These are phyloP conservation scores for Actinia tenebrosa DNA, from an alignment of 64 coral and sea anemone species.

Conservation along the genomic window DNA sequence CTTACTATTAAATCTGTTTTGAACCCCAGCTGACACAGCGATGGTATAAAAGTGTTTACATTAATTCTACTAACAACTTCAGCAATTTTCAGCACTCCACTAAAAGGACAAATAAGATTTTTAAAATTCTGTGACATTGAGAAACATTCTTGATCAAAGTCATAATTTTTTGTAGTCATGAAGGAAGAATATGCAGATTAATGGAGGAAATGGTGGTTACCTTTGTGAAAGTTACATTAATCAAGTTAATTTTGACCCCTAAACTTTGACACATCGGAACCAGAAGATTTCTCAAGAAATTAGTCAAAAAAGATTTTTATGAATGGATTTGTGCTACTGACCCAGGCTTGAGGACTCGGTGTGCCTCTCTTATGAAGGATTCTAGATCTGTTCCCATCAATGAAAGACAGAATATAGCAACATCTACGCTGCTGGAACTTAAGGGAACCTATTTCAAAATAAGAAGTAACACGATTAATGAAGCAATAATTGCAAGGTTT, in stretches of 20 bases:
- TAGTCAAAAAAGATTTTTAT: no score
- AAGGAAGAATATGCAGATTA: no score
- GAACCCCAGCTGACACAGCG: constrained; percentile 9
- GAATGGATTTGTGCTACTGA: background rate
- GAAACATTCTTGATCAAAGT: no score
- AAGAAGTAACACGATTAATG: background rate
- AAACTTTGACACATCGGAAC: no score
- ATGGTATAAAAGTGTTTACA: constrained; percentile 6
- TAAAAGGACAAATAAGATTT: constrained; percentile 28
- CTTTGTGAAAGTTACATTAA: no score
- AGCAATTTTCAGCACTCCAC: constrained; percentile 79
- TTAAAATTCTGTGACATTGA: no score
- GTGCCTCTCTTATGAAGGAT: constrained; percentile 71
- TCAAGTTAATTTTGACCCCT: no score
- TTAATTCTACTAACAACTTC: constrained; percentile 86
- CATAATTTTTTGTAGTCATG: no score
- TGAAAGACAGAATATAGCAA: constrained; percentile 91
- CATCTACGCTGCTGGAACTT: constrained; percentile 62
- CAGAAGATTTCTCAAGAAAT: no score
- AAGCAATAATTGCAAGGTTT: no score
- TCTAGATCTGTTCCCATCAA: constrained; percentile 91
- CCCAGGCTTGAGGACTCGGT: constrained; percentile 72
- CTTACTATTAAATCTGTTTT: background rate
- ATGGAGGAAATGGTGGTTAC: no score
- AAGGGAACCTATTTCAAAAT: constrained; percentile 64